Percentiles rank a stretch among this genome's conserved stretches.
Conservation (phyloP, 1,140 invertebrate genomes). For the Tribolium madens region DNA sequence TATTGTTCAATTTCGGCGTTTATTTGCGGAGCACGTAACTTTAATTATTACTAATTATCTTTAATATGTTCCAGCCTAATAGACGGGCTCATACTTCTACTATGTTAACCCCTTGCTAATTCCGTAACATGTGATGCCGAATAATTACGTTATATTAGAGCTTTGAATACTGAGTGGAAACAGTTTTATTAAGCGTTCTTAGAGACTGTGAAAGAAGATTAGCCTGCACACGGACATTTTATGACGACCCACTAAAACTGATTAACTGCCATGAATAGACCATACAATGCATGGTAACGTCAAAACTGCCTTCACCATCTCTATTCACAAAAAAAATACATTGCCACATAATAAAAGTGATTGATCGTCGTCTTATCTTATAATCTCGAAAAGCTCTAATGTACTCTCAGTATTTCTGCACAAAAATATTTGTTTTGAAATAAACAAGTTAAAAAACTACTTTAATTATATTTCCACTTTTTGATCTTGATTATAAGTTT, state of each 20-base stretch:
- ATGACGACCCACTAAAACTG: slow-evolving; percentile 2
- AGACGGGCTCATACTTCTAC: slow-evolving; percentile 43
- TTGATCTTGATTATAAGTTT: too few species aligned
- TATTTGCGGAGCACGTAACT: slow-evolving; percentile 50
- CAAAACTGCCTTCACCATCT: background rate
- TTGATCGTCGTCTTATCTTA: background rate
- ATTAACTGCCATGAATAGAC: slow-evolving; percentile 25
- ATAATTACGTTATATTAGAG: slow-evolving; percentile 43
- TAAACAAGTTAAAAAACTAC: too few species aligned
- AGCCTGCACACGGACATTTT: slow-evolving; percentile 25
- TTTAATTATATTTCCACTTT: too few species aligned
- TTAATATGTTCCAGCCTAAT: slow-evolving; percentile 47
- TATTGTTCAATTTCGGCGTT: slow-evolving; percentile 50
- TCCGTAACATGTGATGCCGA: slow-evolving; percentile 44
- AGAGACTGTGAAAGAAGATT: slow-evolving; percentile 25
- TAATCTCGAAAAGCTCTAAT: background rate
- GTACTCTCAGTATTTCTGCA: background rate
- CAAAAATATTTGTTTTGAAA: background rate
- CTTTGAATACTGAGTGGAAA: slow-evolving; percentile 29
- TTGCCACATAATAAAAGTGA: background rate
- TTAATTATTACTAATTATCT: slow-evolving; percentile 51
- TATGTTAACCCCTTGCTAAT: slow-evolving; percentile 45
- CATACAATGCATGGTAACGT: background rate
- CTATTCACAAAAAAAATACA: background rate
- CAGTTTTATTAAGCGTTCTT: slow-evolving; percentile 43